Percentiles rank a stretch among this genome's conserved stretches.
These are phyloP conservation scores for Cyanoramphus novaezelandiae DNA, from an alignment of 2,113 vertebrate species.

Conservation along the genomic window DNA sequence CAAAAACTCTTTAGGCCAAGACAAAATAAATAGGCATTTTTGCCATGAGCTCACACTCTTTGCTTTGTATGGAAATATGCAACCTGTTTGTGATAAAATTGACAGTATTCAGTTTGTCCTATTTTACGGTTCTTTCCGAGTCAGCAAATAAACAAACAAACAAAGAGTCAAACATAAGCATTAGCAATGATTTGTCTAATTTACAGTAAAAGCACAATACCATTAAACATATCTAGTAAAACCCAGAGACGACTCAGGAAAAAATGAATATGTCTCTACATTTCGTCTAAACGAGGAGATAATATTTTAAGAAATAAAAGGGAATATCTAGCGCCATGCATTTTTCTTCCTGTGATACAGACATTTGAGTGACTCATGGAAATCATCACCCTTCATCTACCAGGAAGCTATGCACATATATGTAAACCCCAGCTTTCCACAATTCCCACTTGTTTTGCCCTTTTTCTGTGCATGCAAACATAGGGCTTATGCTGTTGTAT, in stretches of 20 bases:
- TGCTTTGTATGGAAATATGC: not conserved
- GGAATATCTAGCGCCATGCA: not conserved
- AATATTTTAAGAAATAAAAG: not conserved
- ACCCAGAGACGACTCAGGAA: not conserved
- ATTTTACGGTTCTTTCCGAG: not conserved
- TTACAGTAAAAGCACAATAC: not conserved
- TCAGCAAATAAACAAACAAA: not conserved
- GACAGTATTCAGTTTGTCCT: not conserved
- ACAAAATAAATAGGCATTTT: not conserved
- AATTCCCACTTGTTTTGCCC: not conserved
- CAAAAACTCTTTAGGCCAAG: not conserved
- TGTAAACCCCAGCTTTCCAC: not conserved
- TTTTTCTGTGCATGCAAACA: not conserved
- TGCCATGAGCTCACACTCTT: not conserved
- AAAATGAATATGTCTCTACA: not conserved
- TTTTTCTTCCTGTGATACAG: not conserved
- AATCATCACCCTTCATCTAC: not conserved
- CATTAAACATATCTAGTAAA: not conserved
- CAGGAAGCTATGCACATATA: not conserved
- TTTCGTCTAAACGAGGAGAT: not conserved
- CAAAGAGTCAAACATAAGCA: not conserved
- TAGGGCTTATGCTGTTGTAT: not conserved
- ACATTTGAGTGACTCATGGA: not conserved
- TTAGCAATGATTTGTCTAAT: not conserved
- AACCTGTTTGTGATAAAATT: not conserved